Evolutionary conservation across 64 coral and sea anemone species (phyloP), one percentile per base, ranked within the genome.

Genomic region (Montipora cactus): DNA sequence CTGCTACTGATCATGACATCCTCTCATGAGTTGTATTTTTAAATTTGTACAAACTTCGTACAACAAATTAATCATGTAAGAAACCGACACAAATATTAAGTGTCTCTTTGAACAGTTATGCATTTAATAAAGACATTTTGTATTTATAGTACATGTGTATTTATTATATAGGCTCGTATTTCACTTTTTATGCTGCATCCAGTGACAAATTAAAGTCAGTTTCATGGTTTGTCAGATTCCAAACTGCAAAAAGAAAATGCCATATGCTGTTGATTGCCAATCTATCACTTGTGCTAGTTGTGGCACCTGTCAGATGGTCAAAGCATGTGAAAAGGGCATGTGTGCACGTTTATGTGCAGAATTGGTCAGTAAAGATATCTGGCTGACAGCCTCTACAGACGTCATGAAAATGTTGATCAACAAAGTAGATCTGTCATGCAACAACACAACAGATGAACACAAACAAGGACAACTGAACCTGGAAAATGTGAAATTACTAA

Each of bases 301-400:
- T 92, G 70, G 74, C 37, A 84, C 67, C 57, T 18, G 68, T 46
- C 89, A 81, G 70, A 92, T 85, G 66, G 51, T 92, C 7, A 92
- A 59, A 46, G n/a, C 48, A 57, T 28, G 44, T 25, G 83, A 83
- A 53, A 84, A 83, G 76, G 80, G 59, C 21, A 77, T 86, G 28
- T 76, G 47, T 52, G 90, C 90, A 84, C 68, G 90, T 15, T 9
- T 92, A 20, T 92, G 80, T 58, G 80, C 52, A 5, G 20, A 84
- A 13, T 3, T 92, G 13, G 44, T 85, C 64, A 81, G 90, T 22
- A 77, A 92, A 75, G 61, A 91, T 69, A 15, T 81, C 19, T 91
- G 90, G 77, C 50, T 91, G 7, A 66, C 79, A 47, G 90, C 90
- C 45, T 48, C 76, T 8, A 86, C 79, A 45, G 73, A 84, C 19